These are phyloP conservation scores for Porites rus DNA, from an alignment of 92 coral and sea anemone genomes.

Conservation along the genomic window DNA sequence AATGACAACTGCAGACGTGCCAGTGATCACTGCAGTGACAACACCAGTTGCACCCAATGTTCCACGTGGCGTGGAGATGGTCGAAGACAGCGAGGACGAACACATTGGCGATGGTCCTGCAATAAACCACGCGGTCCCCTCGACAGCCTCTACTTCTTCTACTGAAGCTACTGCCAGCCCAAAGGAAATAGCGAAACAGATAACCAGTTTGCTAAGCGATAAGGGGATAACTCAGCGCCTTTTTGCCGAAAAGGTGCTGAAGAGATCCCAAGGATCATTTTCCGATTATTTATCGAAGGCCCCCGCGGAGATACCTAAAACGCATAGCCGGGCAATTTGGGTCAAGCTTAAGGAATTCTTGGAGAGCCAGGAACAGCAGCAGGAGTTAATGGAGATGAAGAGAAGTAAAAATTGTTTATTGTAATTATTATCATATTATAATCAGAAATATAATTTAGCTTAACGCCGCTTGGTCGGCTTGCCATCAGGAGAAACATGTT, in stretches of 20 bases:
- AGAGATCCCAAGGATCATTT: constrained; percentile 23
- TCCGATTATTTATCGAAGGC: constrained; percentile 20
- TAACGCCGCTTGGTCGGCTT: constrained; percentile 22
- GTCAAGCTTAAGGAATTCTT: not conserved
- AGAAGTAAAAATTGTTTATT: constrained; percentile 3
- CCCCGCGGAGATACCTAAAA: constrained; percentile 9
- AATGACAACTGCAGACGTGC: constrained; percentile 2
- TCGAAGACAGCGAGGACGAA: not conserved
- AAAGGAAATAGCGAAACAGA: constrained; percentile 15
- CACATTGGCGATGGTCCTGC: not conserved
- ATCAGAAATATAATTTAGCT: constrained; percentile 22
- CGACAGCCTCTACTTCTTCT: constrained; percentile 18
- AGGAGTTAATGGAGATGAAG: constrained; percentile 12
- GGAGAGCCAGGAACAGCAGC: constrained; percentile 27
- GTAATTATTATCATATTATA: constrained; percentile 19
- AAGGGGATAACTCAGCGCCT: constrained; percentile 8
- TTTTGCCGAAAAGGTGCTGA: constrained; percentile 19
- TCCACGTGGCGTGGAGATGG: not conserved
- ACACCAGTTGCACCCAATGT: not conserved
- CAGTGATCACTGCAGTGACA: not conserved
- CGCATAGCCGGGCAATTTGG: constrained; percentile 3
- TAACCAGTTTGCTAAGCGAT: not conserved
- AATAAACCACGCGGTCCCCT: not conserved
- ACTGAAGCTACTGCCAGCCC: not conserved
- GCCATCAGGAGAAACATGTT: constrained; percentile 17